A percentile compares a stretch with the other conserved stretches of the same genome.
Evolutionary conservation across 1,140 invertebrate genomes (phyloP).

Genomic region (Lordiphosa stackelbergi): DNA sequence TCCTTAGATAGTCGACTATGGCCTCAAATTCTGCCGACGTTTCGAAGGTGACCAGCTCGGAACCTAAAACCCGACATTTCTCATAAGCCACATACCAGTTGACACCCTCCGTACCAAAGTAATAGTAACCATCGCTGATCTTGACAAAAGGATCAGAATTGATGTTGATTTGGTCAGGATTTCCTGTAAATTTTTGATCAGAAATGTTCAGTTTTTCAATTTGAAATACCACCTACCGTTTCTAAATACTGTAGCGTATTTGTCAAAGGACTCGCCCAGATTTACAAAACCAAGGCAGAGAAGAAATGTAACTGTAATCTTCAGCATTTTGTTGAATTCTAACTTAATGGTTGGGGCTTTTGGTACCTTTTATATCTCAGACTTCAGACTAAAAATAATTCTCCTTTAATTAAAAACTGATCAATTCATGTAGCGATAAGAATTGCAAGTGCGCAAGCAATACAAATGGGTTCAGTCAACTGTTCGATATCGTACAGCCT

Average conservation of each 20-base stretch:
- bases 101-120: conserved; percentile 17
- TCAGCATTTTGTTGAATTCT: conserved; percentile 22
- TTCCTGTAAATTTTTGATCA: conserved; percentile 5
- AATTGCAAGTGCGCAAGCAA: too few relatives aligned
- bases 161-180: conserved; percentile 4
- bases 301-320: conserved; percentile 17
- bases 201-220: not conserved
- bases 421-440: too few relatives aligned
- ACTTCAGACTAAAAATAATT: too few relatives aligned
- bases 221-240: conserved; percentile 7
- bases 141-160: conserved; percentile 23
- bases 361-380: too few relatives aligned
- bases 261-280: conserved; percentile 3
- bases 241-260: conserved; percentile 15
- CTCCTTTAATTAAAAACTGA: too few relatives aligned
- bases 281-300: conserved; percentile 5
- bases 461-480: too few relatives aligned
- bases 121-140: conserved; percentile 27
- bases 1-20: conserved; percentile 2
- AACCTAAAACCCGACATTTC: conserved; percentile 13
- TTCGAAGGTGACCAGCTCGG: conserved; percentile 37
- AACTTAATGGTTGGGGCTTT: not conserved
- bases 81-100: conserved; percentile 42
- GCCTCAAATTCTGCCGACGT: conserved; percentile 26
- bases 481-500: too few relatives aligned